Evolutionary conservation across 2,888 invertebrate genomes (phyloP).

Genomic region (Dioctria linearis): DNA sequence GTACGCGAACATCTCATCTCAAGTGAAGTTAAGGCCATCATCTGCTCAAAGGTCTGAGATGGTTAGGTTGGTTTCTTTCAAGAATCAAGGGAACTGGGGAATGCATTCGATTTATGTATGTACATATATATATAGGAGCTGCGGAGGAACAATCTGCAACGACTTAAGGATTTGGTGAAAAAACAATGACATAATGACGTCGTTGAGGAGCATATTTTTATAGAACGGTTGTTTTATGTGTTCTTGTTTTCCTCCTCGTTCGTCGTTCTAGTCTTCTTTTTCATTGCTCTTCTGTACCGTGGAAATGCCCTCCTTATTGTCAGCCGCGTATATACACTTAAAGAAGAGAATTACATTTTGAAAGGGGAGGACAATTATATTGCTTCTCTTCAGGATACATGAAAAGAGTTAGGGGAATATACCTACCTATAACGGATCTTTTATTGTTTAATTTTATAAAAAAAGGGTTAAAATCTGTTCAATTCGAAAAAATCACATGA

Average conservation of each 20-base stretch:
- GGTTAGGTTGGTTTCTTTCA: constrained; percentile 11
- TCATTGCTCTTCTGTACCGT: constrained; percentile 57
- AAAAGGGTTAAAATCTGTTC: constrained; percentile 5
- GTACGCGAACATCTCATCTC: constrained; percentile 37
- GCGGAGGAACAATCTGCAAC: constrained; percentile 46
- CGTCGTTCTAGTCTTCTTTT: constrained; percentile 55
- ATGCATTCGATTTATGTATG: constrained; percentile 44
- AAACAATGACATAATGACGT: constrained; percentile 59
- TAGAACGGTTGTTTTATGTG: constrained; percentile 27
- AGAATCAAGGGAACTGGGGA: constrained; percentile 50
- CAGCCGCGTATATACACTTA: constrained; percentile 34
- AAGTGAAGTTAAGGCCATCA: constrained; percentile 47
- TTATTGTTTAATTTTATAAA: constrained; percentile 19
- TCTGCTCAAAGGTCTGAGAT: constrained; percentile 45
- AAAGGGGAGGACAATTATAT: constrained; percentile 49
- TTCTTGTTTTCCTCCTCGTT: constrained; percentile 36
- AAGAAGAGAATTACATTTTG: constrained; percentile 50
- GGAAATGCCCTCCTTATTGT: constrained; percentile 54
- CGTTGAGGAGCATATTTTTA: constrained; percentile 54
- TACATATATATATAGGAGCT: neutral
- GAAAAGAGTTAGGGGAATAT: neutral
- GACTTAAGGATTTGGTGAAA: constrained; percentile 47
- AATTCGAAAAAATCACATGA: neutral
- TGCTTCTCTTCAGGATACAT: constrained; percentile 54
- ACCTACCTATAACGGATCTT: constrained; percentile 20